Percentiles rank a stretch among this genome's conserved stretches.
Evolutionary conservation across 2,888 invertebrate species (phyloP).

Genomic region (Idaea dimidiata): DNA sequence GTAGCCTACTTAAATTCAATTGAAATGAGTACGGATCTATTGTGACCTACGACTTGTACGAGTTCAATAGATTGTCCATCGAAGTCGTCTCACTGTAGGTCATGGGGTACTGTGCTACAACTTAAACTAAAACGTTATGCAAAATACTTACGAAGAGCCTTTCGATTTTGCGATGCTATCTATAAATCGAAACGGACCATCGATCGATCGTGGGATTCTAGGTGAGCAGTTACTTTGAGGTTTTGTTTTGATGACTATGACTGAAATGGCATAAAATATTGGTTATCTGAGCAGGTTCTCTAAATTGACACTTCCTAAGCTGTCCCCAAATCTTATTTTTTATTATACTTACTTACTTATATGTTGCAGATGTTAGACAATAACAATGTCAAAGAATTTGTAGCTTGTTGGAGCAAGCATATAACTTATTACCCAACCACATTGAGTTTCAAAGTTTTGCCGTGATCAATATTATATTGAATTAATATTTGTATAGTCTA

Average conservation of each 20-base stretch:
- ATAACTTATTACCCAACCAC: too few relatives aligned
- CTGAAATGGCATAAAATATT: slow-evolving; percentile 45
- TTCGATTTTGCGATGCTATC: slow-evolving; percentile 68
- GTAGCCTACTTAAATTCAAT: slow-evolving; percentile 11
- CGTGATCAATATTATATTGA: too few relatives aligned
- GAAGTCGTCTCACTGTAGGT: slow-evolving; percentile 51
- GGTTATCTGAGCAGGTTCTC: neutral
- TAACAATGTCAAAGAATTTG: too few relatives aligned
- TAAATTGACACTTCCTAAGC: too few relatives aligned
- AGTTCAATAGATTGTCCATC: slow-evolving; percentile 36
- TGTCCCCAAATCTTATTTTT: too few relatives aligned
- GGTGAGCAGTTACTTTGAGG: slow-evolving; percentile 69
- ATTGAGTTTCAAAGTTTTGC: too few relatives aligned
- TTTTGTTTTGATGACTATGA: slow-evolving; percentile 60
- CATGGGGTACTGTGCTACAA: slow-evolving; percentile 61
- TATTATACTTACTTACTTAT: too few relatives aligned
- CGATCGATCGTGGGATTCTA: slow-evolving; percentile 68
- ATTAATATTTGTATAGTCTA: too few relatives aligned
- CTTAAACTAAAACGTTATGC: slow-evolving; percentile 67
- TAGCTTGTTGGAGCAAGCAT: too few relatives aligned
- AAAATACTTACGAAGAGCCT: slow-evolving; percentile 68
- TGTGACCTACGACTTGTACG: slow-evolving; percentile 32
- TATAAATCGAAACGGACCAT: slow-evolving; percentile 62
- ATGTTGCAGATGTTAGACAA: too few relatives aligned
- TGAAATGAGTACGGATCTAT: slow-evolving; percentile 25